Evolutionary conservation across 2,797 vertebrate species (phyloP), one percentile per base, ranked within the genome.

Genomic region (Leuciscus waleckii): DNA sequence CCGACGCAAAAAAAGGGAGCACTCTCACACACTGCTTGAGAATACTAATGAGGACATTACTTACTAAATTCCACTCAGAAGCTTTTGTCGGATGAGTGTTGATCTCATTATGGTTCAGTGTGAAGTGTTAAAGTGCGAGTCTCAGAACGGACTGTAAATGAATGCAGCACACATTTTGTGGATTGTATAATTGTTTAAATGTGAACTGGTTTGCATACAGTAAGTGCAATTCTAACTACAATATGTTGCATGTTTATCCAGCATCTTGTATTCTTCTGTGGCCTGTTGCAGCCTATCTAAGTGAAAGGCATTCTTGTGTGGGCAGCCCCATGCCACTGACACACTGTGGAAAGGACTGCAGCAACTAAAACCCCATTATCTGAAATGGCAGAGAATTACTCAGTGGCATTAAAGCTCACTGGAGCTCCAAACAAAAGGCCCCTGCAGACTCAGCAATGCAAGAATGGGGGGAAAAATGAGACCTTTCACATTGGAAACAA

Each of bases 351-450:
- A 89, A 82, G 82, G 77, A 79, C 87, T 65, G 67, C 68, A 85
- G 86, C 80, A 91, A 92, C 88, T 91, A 91, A 92, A 90, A 90
- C 86, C 83, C 92, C 87, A 88, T 93, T 94, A 91, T 92, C 81
- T 90, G 73, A 86, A 91, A 93, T 90, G 91, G 87, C 90, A 93
- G 81, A 90, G 83, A 84, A 90, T 93, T 91, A 83, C 86, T 91
- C 88, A 89, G 58, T 89, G 91, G 90, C 92, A 87, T 87, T 77
- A 90, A 90, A 89, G 88, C 84, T 91, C 86, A 86, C 71, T 85
- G 87, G 86, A 88, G 87, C 84, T 71, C 46, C 67, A 82, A 87
- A 93, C 88, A 91, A 92, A 89, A 86, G 85, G 89, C 86, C 88
- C 82, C 73, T 90, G 83, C 89, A 89, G 81, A 92, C 90, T 92